A percentile compares a stretch with the other conserved stretches of the same genome.
Conservation (phyloP, 2,888 invertebrate species). For the Microchrysa polita region DNA sequence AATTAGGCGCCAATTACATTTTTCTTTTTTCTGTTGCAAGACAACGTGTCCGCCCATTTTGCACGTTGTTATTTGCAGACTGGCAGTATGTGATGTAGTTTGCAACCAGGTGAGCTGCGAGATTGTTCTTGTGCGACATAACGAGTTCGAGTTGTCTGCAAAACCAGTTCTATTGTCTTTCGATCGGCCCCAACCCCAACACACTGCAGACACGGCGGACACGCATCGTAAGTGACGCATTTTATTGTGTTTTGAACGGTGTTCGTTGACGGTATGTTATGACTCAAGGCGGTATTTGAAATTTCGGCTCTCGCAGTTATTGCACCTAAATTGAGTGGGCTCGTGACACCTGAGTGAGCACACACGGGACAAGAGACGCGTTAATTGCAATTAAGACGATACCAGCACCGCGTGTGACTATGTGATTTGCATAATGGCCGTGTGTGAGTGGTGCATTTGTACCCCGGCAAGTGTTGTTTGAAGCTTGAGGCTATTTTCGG, state of each 20-base stretch:
- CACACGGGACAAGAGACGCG: conserved; percentile 25
- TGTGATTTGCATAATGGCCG: conserved; percentile 42
- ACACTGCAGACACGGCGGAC: too few species aligned
- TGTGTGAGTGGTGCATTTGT: conserved; percentile 28
- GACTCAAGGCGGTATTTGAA: conserved; percentile 31
- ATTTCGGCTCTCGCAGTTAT: conserved; percentile 34
- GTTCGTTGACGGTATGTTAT: conserved; percentile 49
- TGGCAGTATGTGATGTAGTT: neutral
- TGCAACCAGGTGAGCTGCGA: conserved; percentile 1
- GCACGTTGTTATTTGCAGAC: conserved; percentile 13
- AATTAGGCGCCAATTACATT: conserved; percentile 19
- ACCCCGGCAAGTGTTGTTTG: neutral
- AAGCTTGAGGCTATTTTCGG: conserved; percentile 15
- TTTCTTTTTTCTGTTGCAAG: neutral
- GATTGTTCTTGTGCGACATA: neutral
- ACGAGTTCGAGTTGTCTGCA: neutral
- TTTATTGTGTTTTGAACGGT: conserved; percentile 51
- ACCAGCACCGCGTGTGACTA: conserved; percentile 20
- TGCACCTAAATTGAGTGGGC: conserved; percentile 36
- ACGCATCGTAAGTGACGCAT: conserved; percentile 45
- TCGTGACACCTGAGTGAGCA: conserved; percentile 43
- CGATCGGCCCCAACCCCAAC: conserved; percentile 7
- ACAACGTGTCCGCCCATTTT: conserved; percentile 38
- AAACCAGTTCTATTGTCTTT: conserved; percentile 44
- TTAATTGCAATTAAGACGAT: conserved; percentile 30